These are phyloP conservation scores for Delichon dasypus DNA, from an alignment of 2,797 vertebrate genomes.

Conservation along the genomic window DNA sequence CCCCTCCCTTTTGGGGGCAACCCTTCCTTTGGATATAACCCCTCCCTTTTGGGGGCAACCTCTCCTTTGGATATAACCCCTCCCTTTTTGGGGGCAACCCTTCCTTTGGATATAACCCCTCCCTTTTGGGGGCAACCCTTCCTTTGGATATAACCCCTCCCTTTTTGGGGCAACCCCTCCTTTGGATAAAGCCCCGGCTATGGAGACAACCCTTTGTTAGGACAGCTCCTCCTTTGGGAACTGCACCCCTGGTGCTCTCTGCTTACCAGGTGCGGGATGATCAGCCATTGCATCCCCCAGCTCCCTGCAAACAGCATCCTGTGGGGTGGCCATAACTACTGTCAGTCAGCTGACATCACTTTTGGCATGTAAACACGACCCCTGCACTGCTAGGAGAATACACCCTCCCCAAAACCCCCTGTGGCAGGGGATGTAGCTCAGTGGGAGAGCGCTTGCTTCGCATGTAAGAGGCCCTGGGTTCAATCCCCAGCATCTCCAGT, in stretches of 20 bases:
- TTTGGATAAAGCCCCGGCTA: neutral
- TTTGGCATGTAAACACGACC: accelerated
- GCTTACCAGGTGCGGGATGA: accelerated
- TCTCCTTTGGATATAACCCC: too few species aligned
- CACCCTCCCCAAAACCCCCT: accelerated
- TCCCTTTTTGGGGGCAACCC: too few species aligned
- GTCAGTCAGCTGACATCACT: accelerated
- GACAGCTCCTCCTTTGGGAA: neutral
- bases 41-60: too few species aligned
- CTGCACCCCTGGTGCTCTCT: neutral
- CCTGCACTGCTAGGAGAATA: accelerated
- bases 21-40: too few species aligned
- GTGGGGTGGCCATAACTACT: accelerated
- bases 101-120: too few species aligned
- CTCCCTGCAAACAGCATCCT: accelerated
- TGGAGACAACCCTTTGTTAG: neutral
- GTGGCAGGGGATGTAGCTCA: constrained; percentile 12
- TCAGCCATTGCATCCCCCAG: neutral
- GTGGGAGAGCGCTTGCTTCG: constrained; percentile 47
- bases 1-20: too few species aligned
- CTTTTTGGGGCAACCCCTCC: neutral
- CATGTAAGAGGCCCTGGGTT: constrained; percentile 55
- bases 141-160: neutral
- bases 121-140: too few species aligned
- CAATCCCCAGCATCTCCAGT: constrained; percentile 22